These are phyloP conservation scores for Invenusta paracnida DNA, from an alignment of 2,888 invertebrate species.

Conservation along the genomic window DNA sequence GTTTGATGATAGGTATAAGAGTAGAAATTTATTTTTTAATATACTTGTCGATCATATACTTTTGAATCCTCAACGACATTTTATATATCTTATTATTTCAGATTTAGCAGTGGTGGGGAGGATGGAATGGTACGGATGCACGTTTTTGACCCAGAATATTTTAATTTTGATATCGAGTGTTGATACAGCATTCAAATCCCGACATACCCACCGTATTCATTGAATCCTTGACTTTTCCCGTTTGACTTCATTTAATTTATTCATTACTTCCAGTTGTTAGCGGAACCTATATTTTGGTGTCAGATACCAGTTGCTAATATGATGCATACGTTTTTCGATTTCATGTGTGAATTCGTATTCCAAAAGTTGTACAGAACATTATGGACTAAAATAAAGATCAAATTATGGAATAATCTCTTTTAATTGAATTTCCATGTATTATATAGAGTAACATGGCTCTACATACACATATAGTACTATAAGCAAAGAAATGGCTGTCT, in stretches of 20 bases:
- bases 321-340: background rate
- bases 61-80: background rate
- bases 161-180: constrained; percentile 73
- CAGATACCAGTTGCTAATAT: background rate
- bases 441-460: too few relatives aligned
- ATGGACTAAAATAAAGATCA: background rate
- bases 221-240: background rate
- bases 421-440: too few relatives aligned
- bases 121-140: constrained; percentile 96
- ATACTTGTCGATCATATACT: background rate
- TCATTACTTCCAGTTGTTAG: too few relatives aligned
- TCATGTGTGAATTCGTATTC: background rate
- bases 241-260: background rate
- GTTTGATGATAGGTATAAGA: background rate
- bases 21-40: constrained; percentile 10
- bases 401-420: too few relatives aligned
- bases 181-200: background rate
- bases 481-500: too few relatives aligned
- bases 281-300: too few relatives aligned
- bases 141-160: constrained; percentile 89
- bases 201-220: background rate
- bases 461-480: too few relatives aligned
- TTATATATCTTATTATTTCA: constrained; percentile 49
- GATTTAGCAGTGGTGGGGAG: constrained; percentile 93
- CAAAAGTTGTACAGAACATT: background rate